Conservation (phyloP, 2,113 vertebrate species). For the Odontophorus gujanensis region DNA sequence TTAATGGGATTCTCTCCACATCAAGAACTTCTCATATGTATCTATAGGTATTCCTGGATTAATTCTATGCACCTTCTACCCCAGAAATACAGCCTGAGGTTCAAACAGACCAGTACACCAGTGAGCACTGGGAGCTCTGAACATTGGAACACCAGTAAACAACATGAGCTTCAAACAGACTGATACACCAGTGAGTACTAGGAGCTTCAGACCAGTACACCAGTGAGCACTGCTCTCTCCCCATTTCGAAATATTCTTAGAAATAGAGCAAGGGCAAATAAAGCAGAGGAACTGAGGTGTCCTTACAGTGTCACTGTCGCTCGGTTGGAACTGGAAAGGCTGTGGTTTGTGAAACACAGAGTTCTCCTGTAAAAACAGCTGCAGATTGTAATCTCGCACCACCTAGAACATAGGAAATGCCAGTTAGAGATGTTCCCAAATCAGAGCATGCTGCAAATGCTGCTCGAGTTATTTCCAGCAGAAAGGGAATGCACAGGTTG, state of each 20-base stretch:
- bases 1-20: not conserved
- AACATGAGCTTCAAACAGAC: not conserved
- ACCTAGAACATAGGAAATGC: slow-evolving; percentile 80
- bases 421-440: rapidly evolving
- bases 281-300: not conserved
- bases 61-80: too few relatives aligned
- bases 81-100: not conserved
- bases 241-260: not conserved
- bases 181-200: not conserved
- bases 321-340: slow-evolving; percentile 96
- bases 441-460: not conserved
- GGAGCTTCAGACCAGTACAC: not conserved
- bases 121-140: not conserved
- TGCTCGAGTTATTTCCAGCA: rapidly evolving
- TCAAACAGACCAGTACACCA: not conserved
- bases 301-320: slow-evolving; percentile 93
- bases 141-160: too few relatives aligned
- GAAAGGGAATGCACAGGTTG: rapidly evolving
- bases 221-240: not conserved
- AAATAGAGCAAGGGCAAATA: not conserved
- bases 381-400: slow-evolving; percentile 94
- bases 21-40: not conserved
- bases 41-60: not conserved
- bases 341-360: slow-evolving; percentile 92
- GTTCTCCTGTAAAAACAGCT: slow-evolving; percentile 96